Conservation (phyloP, 2,888 invertebrate species). For the Drosophila subquinaria region DNA sequence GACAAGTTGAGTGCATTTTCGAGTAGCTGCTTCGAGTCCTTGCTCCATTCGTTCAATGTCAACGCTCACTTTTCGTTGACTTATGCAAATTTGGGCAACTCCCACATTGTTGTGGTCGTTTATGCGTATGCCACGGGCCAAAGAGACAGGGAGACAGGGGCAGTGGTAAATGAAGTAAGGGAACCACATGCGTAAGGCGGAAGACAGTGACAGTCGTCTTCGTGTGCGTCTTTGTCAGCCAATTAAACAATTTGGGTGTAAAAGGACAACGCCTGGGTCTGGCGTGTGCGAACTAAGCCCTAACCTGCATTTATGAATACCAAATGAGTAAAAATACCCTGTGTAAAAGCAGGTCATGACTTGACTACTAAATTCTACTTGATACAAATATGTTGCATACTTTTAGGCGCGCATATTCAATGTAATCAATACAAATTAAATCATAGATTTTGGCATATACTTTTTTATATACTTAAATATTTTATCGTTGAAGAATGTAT, state of each 20-base stretch:
- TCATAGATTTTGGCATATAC: background rate
- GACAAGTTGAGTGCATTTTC: conserved; percentile 72
- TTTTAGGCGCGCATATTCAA: background rate
- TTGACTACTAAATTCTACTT: background rate
- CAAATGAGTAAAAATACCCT: conserved; percentile 67
- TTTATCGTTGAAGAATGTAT: background rate
- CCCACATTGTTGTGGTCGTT: conserved; percentile 19
- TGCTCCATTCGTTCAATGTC: conserved; percentile 78
- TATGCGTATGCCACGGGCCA: background rate
- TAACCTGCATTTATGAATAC: conserved; percentile 74
- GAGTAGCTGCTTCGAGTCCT: conserved; percentile 44
- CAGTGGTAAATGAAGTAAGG: background rate
- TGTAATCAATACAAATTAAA: background rate
- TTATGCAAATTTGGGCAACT: conserved; percentile 71
- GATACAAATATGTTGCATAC: conserved; percentile 9
- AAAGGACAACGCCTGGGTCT: conserved; percentile 54
- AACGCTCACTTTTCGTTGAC: conserved; percentile 69
- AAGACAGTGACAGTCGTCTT: background rate
- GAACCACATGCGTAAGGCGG: no score
- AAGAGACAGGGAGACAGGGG: background rate
- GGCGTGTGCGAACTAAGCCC: conserved; percentile 56
- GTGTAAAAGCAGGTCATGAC: background rate
- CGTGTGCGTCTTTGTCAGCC: conserved; percentile 63
- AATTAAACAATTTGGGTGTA: conserved; percentile 76
- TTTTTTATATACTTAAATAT: background rate